Conservation (phyloP, 2,113 vertebrate species). For the Phalacrocorax brasilianus region DNA sequence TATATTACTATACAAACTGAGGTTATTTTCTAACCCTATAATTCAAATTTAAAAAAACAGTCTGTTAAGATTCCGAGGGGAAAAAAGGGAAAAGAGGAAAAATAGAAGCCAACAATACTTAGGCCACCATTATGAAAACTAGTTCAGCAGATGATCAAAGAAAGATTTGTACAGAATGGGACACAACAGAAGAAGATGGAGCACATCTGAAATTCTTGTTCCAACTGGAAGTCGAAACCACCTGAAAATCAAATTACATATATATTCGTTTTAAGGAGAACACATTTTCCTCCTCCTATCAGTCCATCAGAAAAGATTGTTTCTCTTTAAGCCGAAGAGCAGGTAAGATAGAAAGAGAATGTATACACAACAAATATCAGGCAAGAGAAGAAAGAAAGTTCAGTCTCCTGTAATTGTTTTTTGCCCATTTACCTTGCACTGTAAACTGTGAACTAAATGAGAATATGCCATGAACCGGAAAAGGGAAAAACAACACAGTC, state of each 20-base stretch:
- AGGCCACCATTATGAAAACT: neutral
- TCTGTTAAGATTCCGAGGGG: neutral
- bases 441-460: constrained; percentile 40
- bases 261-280: neutral
- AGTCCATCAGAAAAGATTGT: neutral
- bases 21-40: neutral
- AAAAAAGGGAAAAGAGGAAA: neutral
- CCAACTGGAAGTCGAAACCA: neutral
- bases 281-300: neutral
- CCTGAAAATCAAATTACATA: neutral
- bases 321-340: neutral
- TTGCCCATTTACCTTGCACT: constrained; percentile 28
- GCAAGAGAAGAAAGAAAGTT: neutral
- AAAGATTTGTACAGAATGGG: neutral
- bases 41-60: neutral
- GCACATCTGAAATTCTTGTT: neutral
- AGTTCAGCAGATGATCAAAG: neutral
- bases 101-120: neutral
- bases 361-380: neutral
- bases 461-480: constrained; percentile 43
- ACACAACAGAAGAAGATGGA: neutral
- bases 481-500: constrained; percentile 18
- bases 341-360: neutral
- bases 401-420: neutral
- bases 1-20: neutral